A percentile compares a stretch with the other conserved stretches of the same genome.
phyloP scores from a whole-genome alignment of 2,797 vertebrate genomes.

The Eptatretus atami region DNA sequence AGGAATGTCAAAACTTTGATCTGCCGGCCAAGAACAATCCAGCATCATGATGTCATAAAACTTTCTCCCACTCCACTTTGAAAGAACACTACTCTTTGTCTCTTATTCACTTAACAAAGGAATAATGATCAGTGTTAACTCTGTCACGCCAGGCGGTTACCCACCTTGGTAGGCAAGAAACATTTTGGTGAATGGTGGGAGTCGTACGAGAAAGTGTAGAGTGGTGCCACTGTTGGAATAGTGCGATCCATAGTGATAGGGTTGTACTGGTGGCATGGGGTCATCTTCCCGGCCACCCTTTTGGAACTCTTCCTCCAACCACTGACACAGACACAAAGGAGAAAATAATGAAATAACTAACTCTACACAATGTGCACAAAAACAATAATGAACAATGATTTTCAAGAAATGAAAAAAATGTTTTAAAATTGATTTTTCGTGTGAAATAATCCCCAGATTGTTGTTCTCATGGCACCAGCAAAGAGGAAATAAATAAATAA shows the following conservation, averaged over 20 bases:
- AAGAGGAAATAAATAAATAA: too few species aligned
- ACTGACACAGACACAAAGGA: slow-evolving; percentile 18
- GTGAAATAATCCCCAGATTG: too few species aligned
- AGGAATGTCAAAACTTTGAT: slow-evolving; percentile 99
- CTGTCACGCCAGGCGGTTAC: neutral
- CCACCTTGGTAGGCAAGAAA: slow-evolving; percentile 89
- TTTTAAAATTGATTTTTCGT: neutral
- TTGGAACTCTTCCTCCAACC: slow-evolving; percentile 74
- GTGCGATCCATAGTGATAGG: slow-evolving; percentile 93
- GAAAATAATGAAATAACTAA: neutral
- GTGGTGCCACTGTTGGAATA: slow-evolving; percentile 96
- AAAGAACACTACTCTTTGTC: too few species aligned
- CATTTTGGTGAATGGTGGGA: slow-evolving; percentile 97
- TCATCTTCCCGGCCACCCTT: slow-evolving; percentile 76
- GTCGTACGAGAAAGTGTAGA: slow-evolving; percentile 75
- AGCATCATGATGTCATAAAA: neutral
- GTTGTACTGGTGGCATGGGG: slow-evolving; percentile 89
- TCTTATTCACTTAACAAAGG: too few species aligned
- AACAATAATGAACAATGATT: neutral
- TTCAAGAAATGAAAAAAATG: neutral
- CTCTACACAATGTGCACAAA: neutral
- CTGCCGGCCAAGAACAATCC: slow-evolving; percentile 19
- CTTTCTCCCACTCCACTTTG: too few species aligned
- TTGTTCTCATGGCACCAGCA: too few species aligned
- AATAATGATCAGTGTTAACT: too few species aligned